Evolutionary conservation across 2,113 vertebrate species (phyloP).

Genomic region (Siphamia tubifer): DNA sequence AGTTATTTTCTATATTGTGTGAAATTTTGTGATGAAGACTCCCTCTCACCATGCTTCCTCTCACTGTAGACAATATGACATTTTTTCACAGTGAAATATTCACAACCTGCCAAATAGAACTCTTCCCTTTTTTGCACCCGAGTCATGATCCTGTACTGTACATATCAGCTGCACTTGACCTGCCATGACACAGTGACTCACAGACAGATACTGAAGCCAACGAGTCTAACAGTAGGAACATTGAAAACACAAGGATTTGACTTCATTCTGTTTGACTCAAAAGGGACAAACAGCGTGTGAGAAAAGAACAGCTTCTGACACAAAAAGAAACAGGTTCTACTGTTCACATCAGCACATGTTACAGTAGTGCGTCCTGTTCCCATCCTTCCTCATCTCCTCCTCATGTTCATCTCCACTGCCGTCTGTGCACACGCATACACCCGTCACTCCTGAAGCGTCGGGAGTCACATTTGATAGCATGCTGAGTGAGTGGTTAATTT

Average conservation of each 20-base stretch:
- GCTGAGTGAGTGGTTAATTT: conserved; percentile 69
- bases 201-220: conserved; percentile 9
- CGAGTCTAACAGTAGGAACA: conserved; percentile 37
- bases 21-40: conserved; percentile 77
- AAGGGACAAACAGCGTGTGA: conserved; percentile 1
- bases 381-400: conserved; percentile 34
- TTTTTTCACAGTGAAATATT: conserved; percentile 53
- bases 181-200: conserved; percentile 47
- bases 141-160: conserved; percentile 71
- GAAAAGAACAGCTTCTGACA: conserved; percentile 39
- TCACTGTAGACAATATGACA: conserved; percentile 41
- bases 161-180: conserved; percentile 76
- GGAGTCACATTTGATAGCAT: conserved; percentile 62
- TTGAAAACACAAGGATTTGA: conserved; percentile 40
- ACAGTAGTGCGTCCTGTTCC: conserved; percentile 1
- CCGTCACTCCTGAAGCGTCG: conserved; percentile 23
- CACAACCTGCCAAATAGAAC: conserved; percentile 78
- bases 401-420: conserved; percentile 11
- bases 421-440: conserved; percentile 25
- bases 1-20: conserved; percentile 74
- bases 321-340: conserved; percentile 32
- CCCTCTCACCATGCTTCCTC: conserved; percentile 71
- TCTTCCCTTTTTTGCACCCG: conserved; percentile 53
- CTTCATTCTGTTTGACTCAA: too few relatives aligned
- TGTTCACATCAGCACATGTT: conserved; percentile 50